Percentiles rank a stretch among this genome's conserved stretches.
Conservation (phyloP, 2,113 vertebrate genomes). For the Micronisus gabar region DNA sequence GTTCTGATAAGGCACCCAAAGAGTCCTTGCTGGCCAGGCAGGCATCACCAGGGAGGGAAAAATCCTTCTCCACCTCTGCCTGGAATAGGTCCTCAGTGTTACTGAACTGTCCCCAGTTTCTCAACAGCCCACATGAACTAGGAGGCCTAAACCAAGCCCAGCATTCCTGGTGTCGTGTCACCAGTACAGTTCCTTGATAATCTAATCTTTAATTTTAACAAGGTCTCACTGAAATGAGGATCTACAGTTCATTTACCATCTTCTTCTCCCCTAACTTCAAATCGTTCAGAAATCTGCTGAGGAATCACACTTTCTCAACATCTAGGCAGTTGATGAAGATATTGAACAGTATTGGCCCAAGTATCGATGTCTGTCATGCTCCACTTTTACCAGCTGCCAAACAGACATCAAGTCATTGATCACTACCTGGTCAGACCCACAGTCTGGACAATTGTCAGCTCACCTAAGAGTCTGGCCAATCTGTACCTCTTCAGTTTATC, state of each 20-base stretch:
- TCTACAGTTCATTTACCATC: background rate
- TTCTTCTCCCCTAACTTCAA: background rate
- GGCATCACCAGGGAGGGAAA: background rate
- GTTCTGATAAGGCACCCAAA: background rate
- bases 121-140: background rate
- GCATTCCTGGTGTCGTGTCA: background rate
- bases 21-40: background rate
- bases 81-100: background rate
- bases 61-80: background rate
- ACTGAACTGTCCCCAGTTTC: background rate
- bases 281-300: background rate
- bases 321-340: background rate
- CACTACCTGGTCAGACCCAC: background rate
- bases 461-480: background rate
- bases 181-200: background rate
- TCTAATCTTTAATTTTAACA: background rate
- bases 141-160: background rate
- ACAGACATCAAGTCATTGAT: background rate
- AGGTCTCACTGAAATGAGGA: background rate
- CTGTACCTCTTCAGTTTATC: background rate
- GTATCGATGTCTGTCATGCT: slow-evolving; percentile 13
- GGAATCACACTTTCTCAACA: background rate
- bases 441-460: background rate
- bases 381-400: slow-evolving; percentile 17
- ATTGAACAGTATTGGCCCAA: background rate